These are phyloP conservation scores for Talpa occidentalis DNA, from an alignment of 2,113 vertebrate species.

Conservation along the genomic window DNA sequence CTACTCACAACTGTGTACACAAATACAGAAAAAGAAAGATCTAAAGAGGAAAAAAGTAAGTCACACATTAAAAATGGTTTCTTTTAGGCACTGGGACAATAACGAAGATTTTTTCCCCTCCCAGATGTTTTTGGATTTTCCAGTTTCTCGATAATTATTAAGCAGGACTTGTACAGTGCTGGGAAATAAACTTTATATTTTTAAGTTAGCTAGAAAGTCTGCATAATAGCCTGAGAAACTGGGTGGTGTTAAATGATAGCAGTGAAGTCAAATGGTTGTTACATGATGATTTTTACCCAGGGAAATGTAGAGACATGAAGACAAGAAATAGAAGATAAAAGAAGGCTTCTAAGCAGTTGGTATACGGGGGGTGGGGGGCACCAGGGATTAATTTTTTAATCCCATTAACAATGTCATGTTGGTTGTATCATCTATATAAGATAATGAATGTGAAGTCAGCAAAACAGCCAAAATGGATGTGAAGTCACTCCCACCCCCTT, in stretches of 20 bases:
- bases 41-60: not conserved
- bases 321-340: not conserved
- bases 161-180: not conserved
- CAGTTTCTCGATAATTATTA: conserved; percentile 29
- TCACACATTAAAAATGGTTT: not conserved
- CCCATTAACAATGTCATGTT: not conserved
- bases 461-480: not conserved
- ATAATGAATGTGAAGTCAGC: conserved; percentile 31
- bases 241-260: not conserved
- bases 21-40: conserved; percentile 7
- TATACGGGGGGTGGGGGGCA: not conserved
- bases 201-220: not conserved
- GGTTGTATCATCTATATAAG: not conserved
- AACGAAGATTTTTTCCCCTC: not conserved
- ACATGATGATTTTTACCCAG: not conserved
- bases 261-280: not conserved
- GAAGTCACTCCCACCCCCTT: not conserved
- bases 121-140: conserved; percentile 11
- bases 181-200: not conserved
- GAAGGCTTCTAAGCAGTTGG: not conserved
- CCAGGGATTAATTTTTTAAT: not conserved
- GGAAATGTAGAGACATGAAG: not conserved
- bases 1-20: not conserved
- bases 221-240: not conserved
- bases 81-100: not conserved